Conservation (phyloP, 2,797 vertebrate genomes). For the Enteromius thamalakanensis region DNA sequence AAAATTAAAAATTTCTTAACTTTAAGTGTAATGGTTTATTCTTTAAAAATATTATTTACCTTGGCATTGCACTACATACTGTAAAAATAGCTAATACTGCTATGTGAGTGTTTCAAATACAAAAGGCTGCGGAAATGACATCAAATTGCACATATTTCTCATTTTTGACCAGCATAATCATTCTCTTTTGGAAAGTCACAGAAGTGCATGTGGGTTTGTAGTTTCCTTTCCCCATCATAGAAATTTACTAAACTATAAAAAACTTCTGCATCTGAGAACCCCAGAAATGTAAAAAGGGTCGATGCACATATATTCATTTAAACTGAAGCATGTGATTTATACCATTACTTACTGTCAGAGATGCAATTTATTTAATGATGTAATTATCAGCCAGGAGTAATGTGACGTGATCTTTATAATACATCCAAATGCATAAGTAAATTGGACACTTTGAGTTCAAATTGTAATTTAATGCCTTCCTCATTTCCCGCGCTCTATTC, state of each 20-base stretch:
- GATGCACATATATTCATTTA: constrained; percentile 26
- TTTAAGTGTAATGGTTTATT: background rate
- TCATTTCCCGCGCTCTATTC: constrained; percentile 37
- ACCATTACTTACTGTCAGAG: constrained; percentile 40
- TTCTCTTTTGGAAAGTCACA: background rate
- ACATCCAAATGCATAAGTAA: constrained; percentile 40
- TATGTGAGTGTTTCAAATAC: background rate
- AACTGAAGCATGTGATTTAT: constrained; percentile 34
- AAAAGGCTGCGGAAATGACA: background rate
- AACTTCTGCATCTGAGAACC: background rate
- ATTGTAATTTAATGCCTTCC: constrained; percentile 52
- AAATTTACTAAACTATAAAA: background rate
- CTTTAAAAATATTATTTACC: background rate
- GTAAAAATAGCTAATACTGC: too few species aligned
- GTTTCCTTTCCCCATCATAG: background rate
- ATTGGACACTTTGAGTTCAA: constrained; percentile 50
- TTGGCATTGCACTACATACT: background rate
- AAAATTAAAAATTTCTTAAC: background rate
- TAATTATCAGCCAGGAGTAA: constrained; percentile 45
- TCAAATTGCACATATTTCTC: background rate
- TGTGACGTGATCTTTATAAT: constrained; percentile 38
- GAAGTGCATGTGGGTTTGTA: background rate
- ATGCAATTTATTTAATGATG: constrained; percentile 47
- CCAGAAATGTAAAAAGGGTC: background rate
- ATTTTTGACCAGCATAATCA: background rate